Evolutionary conservation across 2,888 invertebrate species (phyloP), one percentile per base, ranked within the genome.

Genomic region (Eledona agricola): DNA sequence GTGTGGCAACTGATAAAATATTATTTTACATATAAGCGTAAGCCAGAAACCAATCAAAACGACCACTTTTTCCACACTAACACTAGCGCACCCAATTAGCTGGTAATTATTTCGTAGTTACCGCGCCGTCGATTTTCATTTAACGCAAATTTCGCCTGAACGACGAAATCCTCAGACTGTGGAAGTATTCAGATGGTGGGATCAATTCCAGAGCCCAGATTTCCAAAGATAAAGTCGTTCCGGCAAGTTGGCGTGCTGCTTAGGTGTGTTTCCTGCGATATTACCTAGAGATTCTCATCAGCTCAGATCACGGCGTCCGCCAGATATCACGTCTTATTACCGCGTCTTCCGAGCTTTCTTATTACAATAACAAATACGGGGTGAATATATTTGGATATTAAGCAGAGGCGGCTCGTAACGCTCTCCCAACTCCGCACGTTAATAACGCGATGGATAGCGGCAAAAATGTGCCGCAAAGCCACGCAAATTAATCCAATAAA

Each of bases 121-220:
- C 7, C 29, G 29, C 11, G 29, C 9, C 20, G 31, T 12, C 13
- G 29, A 7, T 13, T 42, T 42, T 42, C 29, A 19, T 29, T 31
- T 42, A 42, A 29, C 22, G 31, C 9, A 13, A 26, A 28, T 38
- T 23, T n/a, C 31, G 37, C 17, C 20, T 29, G 23, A 12, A 16
- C n/a, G 9, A 28, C 23, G 22, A 42, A 51, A 34, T 32, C 50
- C 34, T 34, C 5, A 23, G 23, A n/a, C 32, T 35, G 17, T 25
- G 34, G 29, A 60, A 57, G 55, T 57, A 58, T 60, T 58, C 58
- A 56, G 54, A 59, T 57, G 53, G 57, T 19, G 40, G 59, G 59
- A 61, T 61, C 51, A 61, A 53, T 58, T 59, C 54, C 53, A 60
- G 60, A 62, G 58, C 58, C 57, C 55, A 57, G 59, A 59, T 62